Base-by-base conservation (phyloP, 2,113 vertebrate species). In the Tragelaphus imberbis region DNA sequence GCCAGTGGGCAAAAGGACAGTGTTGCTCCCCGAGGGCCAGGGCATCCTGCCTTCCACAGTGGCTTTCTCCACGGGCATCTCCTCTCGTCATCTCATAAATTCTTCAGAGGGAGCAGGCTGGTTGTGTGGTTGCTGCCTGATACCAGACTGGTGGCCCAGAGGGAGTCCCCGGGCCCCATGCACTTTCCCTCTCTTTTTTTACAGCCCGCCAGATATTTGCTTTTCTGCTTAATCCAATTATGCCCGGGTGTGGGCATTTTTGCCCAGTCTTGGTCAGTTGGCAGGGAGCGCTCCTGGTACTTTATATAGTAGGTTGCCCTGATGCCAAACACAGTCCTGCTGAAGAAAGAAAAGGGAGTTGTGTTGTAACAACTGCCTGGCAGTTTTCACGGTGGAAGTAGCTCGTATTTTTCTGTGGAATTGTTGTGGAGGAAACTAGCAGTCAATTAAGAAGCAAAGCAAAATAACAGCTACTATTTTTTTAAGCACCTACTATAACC, bases 81-180 rank as follows among this genome's bases (percentile, higher is more conserved):
- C 21, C 56, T 30, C 7, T 81, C 3, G 2, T 27, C 63, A 30
- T n/a, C 17, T 55, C 11, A n/a, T 51, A 30, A 44, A 3, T 36
- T 58, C 53, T 30, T 4, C 13, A 3, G 6, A 85, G n/a, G 58
- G 19, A 30, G 10, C 75, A 40, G 81, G 17, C 59, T 4, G 3
- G 65, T 30, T 12, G 6, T 8, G 51, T 89, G 59, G 15, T 33
- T 40, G n/a, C 58, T n/a, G 40, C 23, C 77, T 33, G 40, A 59
- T 51, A 27, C 68, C 33, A 63, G 28, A 21, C 12, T 56, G 15
- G 25, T 40, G 13, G 16, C 21, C 79, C 56, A 21, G 0, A 27
- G 68, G 23, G 59, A 33, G 15, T 23, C 19, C 1, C 65, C 0
- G 1, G 5, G 16, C 23, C 6, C 2, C 58, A 5, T 14, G 5